Conservation (phyloP, 2,888 invertebrate species). For the Steinernema scapterisci region DNA sequence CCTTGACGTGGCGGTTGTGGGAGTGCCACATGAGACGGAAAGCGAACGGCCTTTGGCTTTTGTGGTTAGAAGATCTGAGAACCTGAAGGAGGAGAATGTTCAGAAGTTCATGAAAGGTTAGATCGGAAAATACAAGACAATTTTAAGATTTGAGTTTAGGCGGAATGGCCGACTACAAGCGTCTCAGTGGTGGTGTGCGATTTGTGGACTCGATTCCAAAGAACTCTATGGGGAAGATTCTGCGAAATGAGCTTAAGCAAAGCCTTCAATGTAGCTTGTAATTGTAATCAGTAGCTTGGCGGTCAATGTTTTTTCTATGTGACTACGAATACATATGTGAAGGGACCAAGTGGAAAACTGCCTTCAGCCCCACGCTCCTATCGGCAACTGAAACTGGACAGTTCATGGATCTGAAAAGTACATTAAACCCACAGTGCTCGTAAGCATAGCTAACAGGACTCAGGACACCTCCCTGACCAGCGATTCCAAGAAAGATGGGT, state of each 20-base stretch:
- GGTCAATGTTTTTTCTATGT: too few relatives aligned
- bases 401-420: neutral
- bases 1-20: constrained; percentile 81
- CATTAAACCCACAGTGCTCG: constrained; percentile 49
- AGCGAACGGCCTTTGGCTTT: constrained; percentile 68
- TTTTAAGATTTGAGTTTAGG: too few relatives aligned
- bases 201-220: too few relatives aligned
- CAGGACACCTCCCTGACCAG: constrained; percentile 52
- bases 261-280: too few relatives aligned
- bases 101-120: constrained; percentile 29
- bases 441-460: constrained; percentile 59
- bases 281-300: too few relatives aligned
- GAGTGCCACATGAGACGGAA: constrained; percentile 73
- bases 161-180: neutral
- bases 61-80: constrained; percentile 29
- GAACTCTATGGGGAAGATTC: too few relatives aligned
- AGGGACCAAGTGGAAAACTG: too few relatives aligned
- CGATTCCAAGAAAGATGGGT: constrained; percentile 44
- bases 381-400: constrained; percentile 40
- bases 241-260: too few relatives aligned
- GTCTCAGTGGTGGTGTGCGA: neutral
- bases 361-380: too few relatives aligned
- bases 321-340: too few relatives aligned
- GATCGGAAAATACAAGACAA: too few relatives aligned
- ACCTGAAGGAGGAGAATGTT: neutral